Base-by-base conservation (phyloP, 2,888 invertebrate genomes). In the Nomada goodeniana region DNA sequence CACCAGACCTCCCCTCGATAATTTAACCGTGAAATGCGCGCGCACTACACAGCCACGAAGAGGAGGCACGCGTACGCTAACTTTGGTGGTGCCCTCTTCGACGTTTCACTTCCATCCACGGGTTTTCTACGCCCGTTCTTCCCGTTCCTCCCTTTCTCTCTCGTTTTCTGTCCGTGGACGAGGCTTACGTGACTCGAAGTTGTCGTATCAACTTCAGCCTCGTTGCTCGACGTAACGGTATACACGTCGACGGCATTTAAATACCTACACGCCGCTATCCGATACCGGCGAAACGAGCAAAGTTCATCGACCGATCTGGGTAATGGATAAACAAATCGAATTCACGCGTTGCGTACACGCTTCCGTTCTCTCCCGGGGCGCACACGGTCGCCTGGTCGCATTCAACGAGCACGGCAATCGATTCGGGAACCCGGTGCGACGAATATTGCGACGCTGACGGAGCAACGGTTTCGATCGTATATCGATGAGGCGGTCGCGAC, bases 21-120 rank as follows among this genome's bases (percentile, higher is more conserved):
- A 89, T 89, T 90, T 88, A 88, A 86, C 84, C 84, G 90, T 85
- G 86, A 90, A 89, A 86, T 91, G 92, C 92, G 92, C 91, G 92
- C 92, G 92, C 93, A 90, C 81, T 80, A n/a, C 79, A 63, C 71
- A 68, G 68, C 76, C 69, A 76, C 77, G 86, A 82, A 87, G 86
- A 81, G 87, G 89, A 88, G 87, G 85, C 88, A 88, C 89, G 89
- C 88, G 91, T 88, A 83, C 82, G 36, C 73, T 67, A 72, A 88
- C 90, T 88, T 89, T 76, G 74, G 78, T 73, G 79, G 84, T 80
- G 80, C 80, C 81, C 83, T 83, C 80, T 82, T 57, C 77, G 81
- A 69, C 82, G 75, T 75, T 73, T 71, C 75, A 70, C 68, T 68
- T 55, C 55, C 61, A 64, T 60, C 72, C 61, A 50, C 44, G 50